phyloP scores from a whole-genome alignment of 2,888 invertebrate species.

The Onthophagus sagittarius region DNA sequence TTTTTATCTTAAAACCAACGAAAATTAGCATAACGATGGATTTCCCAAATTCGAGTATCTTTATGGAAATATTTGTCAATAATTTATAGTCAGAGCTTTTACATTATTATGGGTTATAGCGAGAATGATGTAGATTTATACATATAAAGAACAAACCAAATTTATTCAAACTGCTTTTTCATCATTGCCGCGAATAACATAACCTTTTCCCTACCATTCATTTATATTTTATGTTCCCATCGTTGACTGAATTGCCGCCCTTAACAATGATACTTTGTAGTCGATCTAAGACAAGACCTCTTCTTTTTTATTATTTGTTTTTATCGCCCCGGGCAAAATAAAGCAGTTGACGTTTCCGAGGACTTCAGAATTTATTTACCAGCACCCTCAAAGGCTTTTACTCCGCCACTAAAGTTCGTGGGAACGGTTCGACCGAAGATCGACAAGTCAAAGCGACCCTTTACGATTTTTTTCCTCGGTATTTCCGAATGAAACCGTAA shows the following conservation, averaged over 20 bases:
- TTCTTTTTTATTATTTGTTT: neutral
- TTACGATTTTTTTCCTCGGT: neutral
- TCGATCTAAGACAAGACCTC: neutral
- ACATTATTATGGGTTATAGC: too few relatives aligned
- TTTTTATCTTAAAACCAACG: too few relatives aligned
- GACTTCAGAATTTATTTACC: neutral
- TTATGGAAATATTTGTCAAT: too few relatives aligned
- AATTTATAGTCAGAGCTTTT: too few relatives aligned
- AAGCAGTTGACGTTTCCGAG: neutral
- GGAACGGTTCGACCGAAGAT: neutral
- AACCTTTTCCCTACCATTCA: neutral
- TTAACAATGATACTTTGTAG: neutral
- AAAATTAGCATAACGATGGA: too few relatives aligned
- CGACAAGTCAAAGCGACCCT: neutral
- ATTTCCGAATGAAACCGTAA: neutral
- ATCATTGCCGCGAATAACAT: too few relatives aligned
- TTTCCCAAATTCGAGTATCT: too few relatives aligned
- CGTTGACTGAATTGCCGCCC: neutral
- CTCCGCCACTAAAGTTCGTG: neutral
- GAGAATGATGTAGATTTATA: too few relatives aligned
- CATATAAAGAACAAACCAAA: too few relatives aligned
- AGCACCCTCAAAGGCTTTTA: neutral
- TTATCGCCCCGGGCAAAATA: neutral
- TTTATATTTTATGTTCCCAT: neutral
- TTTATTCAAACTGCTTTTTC: too few relatives aligned